phyloP scores from a whole-genome alignment of 2,888 invertebrate genomes.

The Scaptomyza caliginosa region DNA sequence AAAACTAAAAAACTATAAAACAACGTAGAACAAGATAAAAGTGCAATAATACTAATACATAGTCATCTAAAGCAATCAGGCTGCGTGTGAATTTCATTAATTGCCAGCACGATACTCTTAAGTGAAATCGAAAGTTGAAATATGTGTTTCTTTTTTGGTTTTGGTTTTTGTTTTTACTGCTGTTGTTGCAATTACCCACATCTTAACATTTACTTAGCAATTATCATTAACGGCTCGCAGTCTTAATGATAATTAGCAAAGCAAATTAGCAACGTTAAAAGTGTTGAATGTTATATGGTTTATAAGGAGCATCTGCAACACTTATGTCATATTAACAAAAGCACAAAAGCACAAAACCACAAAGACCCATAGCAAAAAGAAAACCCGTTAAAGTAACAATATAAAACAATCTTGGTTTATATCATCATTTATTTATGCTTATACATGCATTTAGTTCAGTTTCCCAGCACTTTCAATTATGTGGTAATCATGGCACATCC shows the following conservation, averaged over 20 bases:
- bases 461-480: conserved; percentile 16
- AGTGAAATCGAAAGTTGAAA: conserved; percentile 72
- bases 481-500: conserved; percentile 13
- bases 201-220: conserved; percentile 41
- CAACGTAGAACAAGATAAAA: conserved; percentile 10
- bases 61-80: not conserved
- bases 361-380: not conserved
- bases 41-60: conserved; percentile 1
- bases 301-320: conserved; percentile 36
- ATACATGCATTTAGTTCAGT: not conserved
- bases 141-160: not conserved
- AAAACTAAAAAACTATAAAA: conserved; percentile 15
- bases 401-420: conserved; percentile 9
- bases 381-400: conserved; percentile 1
- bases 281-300: conserved; percentile 37
- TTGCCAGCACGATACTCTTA: conserved; percentile 1
- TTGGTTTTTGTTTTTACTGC: not conserved
- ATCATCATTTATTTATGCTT: conserved; percentile 12
- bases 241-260: conserved; percentile 56
- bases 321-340: conserved; percentile 57
- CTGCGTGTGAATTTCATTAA: conserved; percentile 1
- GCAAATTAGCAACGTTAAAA: conserved; percentile 16
- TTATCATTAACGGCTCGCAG: conserved; percentile 32
- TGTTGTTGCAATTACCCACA: not conserved
- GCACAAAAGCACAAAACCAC: conserved; percentile 6